Conservation (phyloP, 2,797 vertebrate species). For the Anas acuta region DNA sequence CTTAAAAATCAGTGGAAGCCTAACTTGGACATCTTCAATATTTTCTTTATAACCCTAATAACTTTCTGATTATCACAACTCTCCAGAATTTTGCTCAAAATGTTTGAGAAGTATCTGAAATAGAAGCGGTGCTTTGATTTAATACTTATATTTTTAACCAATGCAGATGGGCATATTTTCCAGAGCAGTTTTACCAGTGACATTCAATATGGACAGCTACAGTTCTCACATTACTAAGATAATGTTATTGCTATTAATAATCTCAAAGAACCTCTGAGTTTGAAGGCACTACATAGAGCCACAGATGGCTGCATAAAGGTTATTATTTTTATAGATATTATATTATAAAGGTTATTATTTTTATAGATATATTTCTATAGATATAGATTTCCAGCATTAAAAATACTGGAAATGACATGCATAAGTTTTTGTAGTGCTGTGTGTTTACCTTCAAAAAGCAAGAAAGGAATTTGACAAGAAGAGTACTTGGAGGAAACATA, state of each 20-base stretch:
- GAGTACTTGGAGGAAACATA: slow-evolving; percentile 53
- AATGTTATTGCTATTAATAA: slow-evolving; percentile 38
- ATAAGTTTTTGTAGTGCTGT: neutral
- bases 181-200: neutral
- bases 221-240: neutral
- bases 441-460: slow-evolving; percentile 26
- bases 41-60: neutral
- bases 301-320: slow-evolving; percentile 15
- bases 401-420: neutral
- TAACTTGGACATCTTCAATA: neutral
- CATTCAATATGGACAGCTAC: neutral
- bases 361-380: too few species aligned
- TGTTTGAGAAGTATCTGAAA: slow-evolving; percentile 24
- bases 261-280: neutral
- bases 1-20: neutral
- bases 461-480: slow-evolving; percentile 48
- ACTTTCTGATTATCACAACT: neutral
- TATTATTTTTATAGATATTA: slow-evolving; percentile 46
- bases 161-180: neutral
- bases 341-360: too few species aligned
- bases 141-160: slow-evolving; percentile 48
- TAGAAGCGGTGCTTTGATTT: slow-evolving; percentile 2
- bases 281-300: neutral
- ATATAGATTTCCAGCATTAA: too few species aligned
- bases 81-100: slow-evolving; percentile 8